Conservation (phyloP, 92 coral and sea anemone genomes). For the Pocillopora meandrina region DNA sequence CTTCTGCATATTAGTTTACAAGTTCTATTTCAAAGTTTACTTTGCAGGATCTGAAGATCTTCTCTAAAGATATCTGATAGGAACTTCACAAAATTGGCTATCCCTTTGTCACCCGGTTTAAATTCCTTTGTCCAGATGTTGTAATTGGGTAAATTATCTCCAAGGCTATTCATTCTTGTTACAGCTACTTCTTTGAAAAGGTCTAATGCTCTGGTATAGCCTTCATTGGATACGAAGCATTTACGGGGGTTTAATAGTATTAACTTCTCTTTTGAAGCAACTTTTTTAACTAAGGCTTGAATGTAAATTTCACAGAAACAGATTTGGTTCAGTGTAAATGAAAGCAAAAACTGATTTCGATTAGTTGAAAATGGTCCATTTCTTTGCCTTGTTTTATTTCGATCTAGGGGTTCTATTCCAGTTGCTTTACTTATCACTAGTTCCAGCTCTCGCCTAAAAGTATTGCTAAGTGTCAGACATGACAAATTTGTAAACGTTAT, state of each 20-base stretch:
- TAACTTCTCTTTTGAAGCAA: constrained; percentile 1
- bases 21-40: background rate
- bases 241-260: background rate
- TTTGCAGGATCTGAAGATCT: background rate
- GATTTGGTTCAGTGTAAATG: background rate
- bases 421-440: background rate
- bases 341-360: background rate
- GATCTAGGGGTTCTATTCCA: background rate
- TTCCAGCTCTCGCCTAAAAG: background rate
- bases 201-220: background rate
- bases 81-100: background rate
- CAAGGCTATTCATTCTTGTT: background rate
- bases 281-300: background rate
- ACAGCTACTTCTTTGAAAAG: constrained; percentile 1
- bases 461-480: background rate
- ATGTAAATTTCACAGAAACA: background rate
- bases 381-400: background rate
- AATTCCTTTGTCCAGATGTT: background rate
- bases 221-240: too few species aligned
- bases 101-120: background rate
- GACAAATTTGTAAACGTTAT: background rate
- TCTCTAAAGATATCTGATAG: background rate
- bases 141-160: background rate
- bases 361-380: too few species aligned
- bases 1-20: too few species aligned